These are phyloP conservation scores for Drosophila mimica DNA, from an alignment of 2,888 invertebrate species.

Conservation along the genomic window DNA sequence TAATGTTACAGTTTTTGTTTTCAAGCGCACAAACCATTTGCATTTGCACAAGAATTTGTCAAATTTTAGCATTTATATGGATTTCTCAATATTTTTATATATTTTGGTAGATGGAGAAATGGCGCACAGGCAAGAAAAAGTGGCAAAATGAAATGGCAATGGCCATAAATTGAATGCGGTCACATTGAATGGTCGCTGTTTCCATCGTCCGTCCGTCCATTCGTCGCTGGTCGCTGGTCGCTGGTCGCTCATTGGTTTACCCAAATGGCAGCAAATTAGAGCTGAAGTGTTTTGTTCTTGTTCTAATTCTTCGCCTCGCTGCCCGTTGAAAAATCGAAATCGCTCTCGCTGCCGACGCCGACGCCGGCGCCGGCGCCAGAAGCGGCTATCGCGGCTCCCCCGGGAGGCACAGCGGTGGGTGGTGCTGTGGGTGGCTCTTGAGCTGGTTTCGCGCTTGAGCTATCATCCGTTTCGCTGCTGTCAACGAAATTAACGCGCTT, in stretches of 20 bases:
- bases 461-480: conserved; percentile 84
- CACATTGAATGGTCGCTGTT: conserved; percentile 53
- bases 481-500: conserved; percentile 85
- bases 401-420: conserved; percentile 14
- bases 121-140: conserved; percentile 6
- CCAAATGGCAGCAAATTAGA: conserved; percentile 80
- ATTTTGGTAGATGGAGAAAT: neutral
- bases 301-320: conserved; percentile 81
- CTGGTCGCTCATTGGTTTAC: conserved; percentile 61
- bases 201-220: neutral
- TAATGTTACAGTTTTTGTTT: neutral
- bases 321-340: conserved; percentile 84
- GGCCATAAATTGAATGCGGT: conserved; percentile 68
- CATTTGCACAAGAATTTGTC: neutral
- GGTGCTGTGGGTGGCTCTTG: conserved; percentile 41
- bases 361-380: neutral
- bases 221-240: conserved; percentile 24
- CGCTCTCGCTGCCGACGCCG: conserved; percentile 81
- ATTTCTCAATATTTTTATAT: neutral
- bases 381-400: conserved; percentile 31
- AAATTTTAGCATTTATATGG: neutral
- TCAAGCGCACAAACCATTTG: neutral
- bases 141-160: conserved; percentile 29
- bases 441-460: conserved; percentile 76
- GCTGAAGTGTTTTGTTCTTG: conserved; percentile 63